Conservation (phyloP, 2,888 invertebrate genomes). For the Crocallis elinguaria region DNA sequence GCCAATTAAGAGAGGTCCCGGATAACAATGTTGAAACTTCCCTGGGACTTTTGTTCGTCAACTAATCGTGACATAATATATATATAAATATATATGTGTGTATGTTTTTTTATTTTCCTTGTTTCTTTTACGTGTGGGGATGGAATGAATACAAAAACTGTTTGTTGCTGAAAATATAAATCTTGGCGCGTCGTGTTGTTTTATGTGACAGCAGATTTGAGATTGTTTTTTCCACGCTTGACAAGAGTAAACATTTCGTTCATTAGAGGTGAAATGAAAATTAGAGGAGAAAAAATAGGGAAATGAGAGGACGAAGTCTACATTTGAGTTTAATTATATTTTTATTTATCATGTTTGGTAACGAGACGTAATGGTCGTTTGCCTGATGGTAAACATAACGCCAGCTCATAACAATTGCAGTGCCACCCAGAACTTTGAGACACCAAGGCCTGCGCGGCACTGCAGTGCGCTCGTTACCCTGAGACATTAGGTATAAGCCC, state of each 20-base stretch:
- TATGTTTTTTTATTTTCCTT: constrained; percentile 37
- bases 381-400: too few relatives aligned
- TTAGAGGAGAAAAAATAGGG: too few relatives aligned
- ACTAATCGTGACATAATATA: constrained; percentile 57
- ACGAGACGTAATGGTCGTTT: too few relatives aligned
- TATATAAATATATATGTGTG: constrained; percentile 41
- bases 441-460: too few relatives aligned
- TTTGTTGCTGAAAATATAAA: constrained; percentile 37
- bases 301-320: too few relatives aligned
- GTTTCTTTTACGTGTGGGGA: constrained; percentile 38
- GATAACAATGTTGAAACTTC: constrained; percentile 60
- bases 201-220: constrained; percentile 27
- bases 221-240: constrained; percentile 23
- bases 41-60: constrained; percentile 56
- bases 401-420: too few relatives aligned
- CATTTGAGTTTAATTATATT: too few relatives aligned
- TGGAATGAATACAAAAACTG: constrained; percentile 40
- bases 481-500: too few relatives aligned
- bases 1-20: constrained; percentile 57
- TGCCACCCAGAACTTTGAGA: too few relatives aligned
- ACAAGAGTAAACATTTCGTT: constrained; percentile 17
- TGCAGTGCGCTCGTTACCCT: too few relatives aligned
- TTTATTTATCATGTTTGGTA: too few relatives aligned
- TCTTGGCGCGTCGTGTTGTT: constrained; percentile 22
- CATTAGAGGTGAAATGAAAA: not conserved